A percentile compares a stretch with the other conserved stretches of the same genome.
These are phyloP conservation scores for Elymnias hypermnestra DNA, from an alignment of 1,140 invertebrate genomes.

Conservation along the genomic window DNA sequence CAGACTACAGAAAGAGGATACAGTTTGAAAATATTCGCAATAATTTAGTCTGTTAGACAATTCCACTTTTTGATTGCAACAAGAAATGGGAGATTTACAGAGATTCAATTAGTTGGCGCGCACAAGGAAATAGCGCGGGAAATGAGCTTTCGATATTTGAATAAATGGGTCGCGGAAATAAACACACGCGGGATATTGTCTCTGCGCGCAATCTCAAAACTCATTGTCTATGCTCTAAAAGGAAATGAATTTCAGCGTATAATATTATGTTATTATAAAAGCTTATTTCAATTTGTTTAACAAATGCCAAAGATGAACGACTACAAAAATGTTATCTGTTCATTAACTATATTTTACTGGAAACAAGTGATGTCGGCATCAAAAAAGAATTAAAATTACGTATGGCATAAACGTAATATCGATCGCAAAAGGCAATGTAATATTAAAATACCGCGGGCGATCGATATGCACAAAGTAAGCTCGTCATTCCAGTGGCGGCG, in stretches of 20 bases:
- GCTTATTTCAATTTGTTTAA: neutral
- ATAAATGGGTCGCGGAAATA: conserved; percentile 63
- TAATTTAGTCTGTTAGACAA: too few species aligned
- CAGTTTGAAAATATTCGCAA: too few species aligned
- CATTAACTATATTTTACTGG: conserved; percentile 17
- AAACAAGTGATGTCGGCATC: conserved; percentile 26
- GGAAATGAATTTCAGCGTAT: conserved; percentile 17
- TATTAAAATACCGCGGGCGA: conserved; percentile 54
- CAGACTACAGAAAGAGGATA: too few species aligned
- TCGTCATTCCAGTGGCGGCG: conserved; percentile 39
- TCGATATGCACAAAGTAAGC: conserved; percentile 57
- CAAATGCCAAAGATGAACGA: neutral
- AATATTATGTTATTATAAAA: neutral
- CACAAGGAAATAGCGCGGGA: conserved; percentile 56
- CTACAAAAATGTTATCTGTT: conserved; percentile 11
- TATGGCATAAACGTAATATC: conserved; percentile 59
- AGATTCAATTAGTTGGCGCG: conserved; percentile 46
- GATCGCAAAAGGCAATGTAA: conserved; percentile 59
- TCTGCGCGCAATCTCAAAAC: conserved; percentile 17
- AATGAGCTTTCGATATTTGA: conserved; percentile 69
- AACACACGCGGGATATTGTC: conserved; percentile 68
- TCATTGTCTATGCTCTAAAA: conserved; percentile 11
- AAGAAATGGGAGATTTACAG: neutral
- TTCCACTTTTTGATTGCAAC: neutral
- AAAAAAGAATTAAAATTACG: conserved; percentile 47